phyloP scores from a whole-genome alignment of 2,797 vertebrate species.

The Vultur gryphus region DNA sequence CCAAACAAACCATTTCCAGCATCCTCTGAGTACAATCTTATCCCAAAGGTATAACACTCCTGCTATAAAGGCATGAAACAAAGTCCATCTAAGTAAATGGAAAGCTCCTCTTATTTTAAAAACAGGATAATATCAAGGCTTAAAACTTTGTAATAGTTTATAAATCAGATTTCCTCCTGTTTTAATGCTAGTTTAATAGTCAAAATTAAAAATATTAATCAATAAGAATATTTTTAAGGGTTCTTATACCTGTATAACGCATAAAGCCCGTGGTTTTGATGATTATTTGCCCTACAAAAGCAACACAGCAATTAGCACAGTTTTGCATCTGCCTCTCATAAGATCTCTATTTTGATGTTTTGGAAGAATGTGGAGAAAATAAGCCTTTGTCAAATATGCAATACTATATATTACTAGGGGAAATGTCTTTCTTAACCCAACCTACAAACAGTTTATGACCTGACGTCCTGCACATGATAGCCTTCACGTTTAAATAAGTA shows the following conservation, averaged over 20 bases:
- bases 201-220: neutral
- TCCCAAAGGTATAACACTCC: neutral
- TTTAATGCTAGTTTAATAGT: neutral
- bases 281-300: neutral
- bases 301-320: neutral
- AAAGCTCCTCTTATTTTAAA: neutral
- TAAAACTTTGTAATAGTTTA: neutral
- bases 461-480: neutral
- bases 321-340: neutral
- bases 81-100: neutral
- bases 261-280: neutral
- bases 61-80: neutral
- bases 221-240: neutral
- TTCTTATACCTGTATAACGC: neutral
- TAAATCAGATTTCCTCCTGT: neutral
- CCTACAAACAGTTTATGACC: neutral
- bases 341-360: neutral
- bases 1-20: neutral
- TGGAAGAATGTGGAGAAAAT: neutral
- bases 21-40: neutral
- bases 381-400: neutral
- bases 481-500: neutral
- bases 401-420: neutral
- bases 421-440: neutral
- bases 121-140: neutral